Conservation (phyloP, 1,140 invertebrate species). For the Bombus impatiens region DNA sequence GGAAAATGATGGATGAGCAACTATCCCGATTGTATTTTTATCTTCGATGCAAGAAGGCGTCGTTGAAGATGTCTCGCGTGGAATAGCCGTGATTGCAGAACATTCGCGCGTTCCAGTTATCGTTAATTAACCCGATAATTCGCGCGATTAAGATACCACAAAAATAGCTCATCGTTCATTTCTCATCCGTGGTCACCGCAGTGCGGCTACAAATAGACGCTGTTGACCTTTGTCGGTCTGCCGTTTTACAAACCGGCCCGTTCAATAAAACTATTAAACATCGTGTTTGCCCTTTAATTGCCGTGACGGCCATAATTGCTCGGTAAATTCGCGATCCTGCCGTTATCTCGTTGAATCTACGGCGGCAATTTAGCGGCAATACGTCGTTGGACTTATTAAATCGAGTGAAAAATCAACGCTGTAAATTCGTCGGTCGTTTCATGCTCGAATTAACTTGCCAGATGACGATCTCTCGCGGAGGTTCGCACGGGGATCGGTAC, state of each 20-base stretch:
- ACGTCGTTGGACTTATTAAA: not conserved
- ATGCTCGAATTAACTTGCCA: not conserved
- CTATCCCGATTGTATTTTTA: not conserved
- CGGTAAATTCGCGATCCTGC: constrained; percentile 20
- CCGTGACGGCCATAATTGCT: constrained; percentile 49
- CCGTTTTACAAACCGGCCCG: not conserved
- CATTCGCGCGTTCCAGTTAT: not conserved
- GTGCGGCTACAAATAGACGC: constrained; percentile 51
- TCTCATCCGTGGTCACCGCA: not conserved
- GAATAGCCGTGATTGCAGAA: not conserved
- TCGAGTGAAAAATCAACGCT: not conserved
- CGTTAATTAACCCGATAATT: constrained; percentile 22
- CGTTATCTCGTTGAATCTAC: not conserved
- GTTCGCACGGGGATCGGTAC: not conserved
- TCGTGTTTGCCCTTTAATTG: constrained; percentile 51
- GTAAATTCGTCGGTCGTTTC: not conserved
- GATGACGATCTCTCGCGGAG: not conserved
- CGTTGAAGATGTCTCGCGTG: not conserved
- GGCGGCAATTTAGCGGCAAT: not conserved
- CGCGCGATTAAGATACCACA: not conserved
- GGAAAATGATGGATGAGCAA: not conserved
- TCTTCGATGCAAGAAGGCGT: not conserved
- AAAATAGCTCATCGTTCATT: constrained; percentile 27
- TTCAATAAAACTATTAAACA: constrained; percentile 30
- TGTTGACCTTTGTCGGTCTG: constrained; percentile 49